Evolutionary conservation across 2,888 invertebrate genomes (phyloP), one percentile per base, ranked within the genome.

Genomic region (Pollenia amentaria): DNA sequence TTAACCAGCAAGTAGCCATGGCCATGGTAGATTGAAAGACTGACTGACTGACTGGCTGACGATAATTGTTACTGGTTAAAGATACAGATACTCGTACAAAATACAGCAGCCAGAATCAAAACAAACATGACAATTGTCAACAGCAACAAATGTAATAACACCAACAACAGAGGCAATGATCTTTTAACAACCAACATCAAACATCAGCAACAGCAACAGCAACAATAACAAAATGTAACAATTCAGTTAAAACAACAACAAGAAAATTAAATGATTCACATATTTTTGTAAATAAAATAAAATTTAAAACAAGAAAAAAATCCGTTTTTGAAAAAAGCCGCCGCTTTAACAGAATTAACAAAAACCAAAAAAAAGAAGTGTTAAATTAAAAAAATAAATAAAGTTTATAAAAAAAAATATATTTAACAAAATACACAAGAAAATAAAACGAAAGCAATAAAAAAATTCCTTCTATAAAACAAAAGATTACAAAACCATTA

Each of bases 221-320:
- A 84, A 53, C 73, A 87, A 84, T 72, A 84, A 53, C 73, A 87
- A 84, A 57, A 67, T 75, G 78, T 84, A 81, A 86, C 67, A 86
- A 85, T 69, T 79, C 65, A 70, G 46, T 78, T 60, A 64, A 82
- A 60, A 75, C 29, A 42, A 42, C 57, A 67, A 60, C 51, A 67
- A 69, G 55, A 21, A n/a, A 72, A 78, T 53, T 51, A 78, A 83
- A 83, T 78, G 67, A 69, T 72, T 69, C 78, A 81, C 64, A 77
- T 82, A 53, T 60, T 69, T 75, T 76, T 81, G 51, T 82, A 67
- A 60, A 57, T 55, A 73, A 46, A 57, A 51, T 0, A 18, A 60
- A 76, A 67, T 44, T 29, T 18, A 65, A 65, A 60, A 16, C 16
- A 51, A 51, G 64, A 21, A 44, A 75, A 69, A 38, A 65, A 55